Conservation (phyloP, 1,140 invertebrate species). For the Hylaeus anthracinus region DNA sequence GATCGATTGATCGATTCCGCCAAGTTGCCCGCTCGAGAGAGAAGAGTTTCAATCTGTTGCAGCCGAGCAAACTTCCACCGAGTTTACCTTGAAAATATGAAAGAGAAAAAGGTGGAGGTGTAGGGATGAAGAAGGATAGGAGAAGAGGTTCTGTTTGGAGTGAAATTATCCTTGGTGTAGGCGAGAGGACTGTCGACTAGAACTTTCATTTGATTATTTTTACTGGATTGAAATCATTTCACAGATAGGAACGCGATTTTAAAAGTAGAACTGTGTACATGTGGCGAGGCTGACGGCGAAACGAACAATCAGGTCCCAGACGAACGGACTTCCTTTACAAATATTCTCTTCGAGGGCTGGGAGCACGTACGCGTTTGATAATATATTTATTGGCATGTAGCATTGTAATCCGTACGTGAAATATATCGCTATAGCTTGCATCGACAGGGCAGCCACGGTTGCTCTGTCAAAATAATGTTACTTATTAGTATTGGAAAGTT, state of each 20-base stretch:
- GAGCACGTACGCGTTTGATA: conserved; percentile 56
- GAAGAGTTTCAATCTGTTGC: conserved; percentile 36
- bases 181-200: not conserved
- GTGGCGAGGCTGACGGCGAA: conserved; percentile 59
- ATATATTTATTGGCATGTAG: conserved; percentile 65
- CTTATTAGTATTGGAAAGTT: too few relatives aligned
- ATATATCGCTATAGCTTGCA: conserved; percentile 65
- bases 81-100: conserved; percentile 51
- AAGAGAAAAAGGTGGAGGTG: not conserved
- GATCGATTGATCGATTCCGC: conserved; percentile 55
- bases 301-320: conserved; percentile 63
- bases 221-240: too few relatives aligned
- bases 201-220: too few relatives aligned
- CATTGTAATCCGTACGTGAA: conserved; percentile 68
- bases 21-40: conserved; percentile 37
- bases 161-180: not conserved
- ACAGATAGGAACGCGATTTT: not conserved
- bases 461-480: conserved; percentile 27
- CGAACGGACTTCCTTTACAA: conserved; percentile 45
- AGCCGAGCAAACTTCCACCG: conserved; percentile 33
- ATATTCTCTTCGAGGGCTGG: conserved; percentile 46
- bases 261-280: conserved; percentile 42
- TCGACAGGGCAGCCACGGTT: conserved; percentile 54
- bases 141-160: not conserved
- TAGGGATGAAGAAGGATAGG: not conserved